Conservation (phyloP, 1,140 invertebrate genomes). For the Aphaenogaster rudis region DNA sequence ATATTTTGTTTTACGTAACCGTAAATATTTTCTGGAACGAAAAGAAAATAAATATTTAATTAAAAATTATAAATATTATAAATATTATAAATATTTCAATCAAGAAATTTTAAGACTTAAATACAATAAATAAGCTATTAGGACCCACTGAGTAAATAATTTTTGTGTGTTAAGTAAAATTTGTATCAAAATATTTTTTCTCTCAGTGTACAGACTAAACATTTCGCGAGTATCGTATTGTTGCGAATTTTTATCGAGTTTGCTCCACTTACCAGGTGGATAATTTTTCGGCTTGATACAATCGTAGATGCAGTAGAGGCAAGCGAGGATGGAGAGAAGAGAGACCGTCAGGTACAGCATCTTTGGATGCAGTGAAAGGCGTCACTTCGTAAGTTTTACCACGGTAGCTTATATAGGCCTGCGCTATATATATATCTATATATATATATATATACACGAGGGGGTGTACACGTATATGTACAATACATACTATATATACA, state of each 20-base stretch:
- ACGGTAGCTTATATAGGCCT: constrained; percentile 2
- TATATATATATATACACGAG: neutral
- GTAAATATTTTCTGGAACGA: too few species aligned
- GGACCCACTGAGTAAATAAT: too few species aligned
- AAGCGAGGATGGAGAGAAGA: constrained; percentile 61
- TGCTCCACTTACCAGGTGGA: constrained; percentile 80
- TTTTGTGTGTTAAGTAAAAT: too few species aligned
- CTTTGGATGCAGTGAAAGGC: constrained; percentile 40
- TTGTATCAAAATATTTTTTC: too few species aligned
- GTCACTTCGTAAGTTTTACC: constrained; percentile 10
- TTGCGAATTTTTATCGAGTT: neutral
- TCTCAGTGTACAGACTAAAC: neutral
- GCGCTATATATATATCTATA: neutral
- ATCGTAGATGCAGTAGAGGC: constrained; percentile 72
- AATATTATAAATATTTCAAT: too few species aligned
- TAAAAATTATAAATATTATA: too few species aligned
- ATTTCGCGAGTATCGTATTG: neutral
- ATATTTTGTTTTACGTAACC: too few species aligned
- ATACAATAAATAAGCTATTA: too few species aligned
- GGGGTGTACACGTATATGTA: too few species aligned
- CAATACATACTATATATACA: neutral
- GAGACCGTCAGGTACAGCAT: constrained; percentile 71
- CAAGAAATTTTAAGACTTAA: too few species aligned
- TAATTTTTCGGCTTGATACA: constrained; percentile 81
- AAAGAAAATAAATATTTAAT: too few species aligned